These are phyloP conservation scores for Rhyacophila evoluta DNA, from an alignment of 2,888 invertebrate genomes.

Conservation along the genomic window DNA sequence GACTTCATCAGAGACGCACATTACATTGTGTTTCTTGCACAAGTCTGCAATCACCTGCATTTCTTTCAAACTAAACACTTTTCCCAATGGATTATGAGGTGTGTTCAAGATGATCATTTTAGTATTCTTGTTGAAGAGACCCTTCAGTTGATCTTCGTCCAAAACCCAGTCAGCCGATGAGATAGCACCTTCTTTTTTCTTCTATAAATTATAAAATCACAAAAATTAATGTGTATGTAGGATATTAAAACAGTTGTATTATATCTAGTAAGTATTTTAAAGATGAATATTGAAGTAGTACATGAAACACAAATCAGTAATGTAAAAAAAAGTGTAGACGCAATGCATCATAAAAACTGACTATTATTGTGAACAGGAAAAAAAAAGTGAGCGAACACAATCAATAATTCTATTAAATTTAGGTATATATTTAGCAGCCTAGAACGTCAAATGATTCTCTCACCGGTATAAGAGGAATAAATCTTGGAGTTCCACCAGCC, in stretches of 20 bases:
- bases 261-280: too few species aligned
- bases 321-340: too few species aligned
- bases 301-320: too few species aligned
- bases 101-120: constrained; percentile 97
- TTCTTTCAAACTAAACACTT: constrained; percentile 82
- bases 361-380: too few species aligned
- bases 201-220: constrained; percentile 59
- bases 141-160: constrained; percentile 83
- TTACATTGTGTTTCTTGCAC: constrained; percentile 91
- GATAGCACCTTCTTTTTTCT: constrained; percentile 66
- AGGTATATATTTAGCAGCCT: too few species aligned
- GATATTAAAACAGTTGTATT: too few species aligned
- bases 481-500: constrained; percentile 88
- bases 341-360: too few species aligned
- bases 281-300: too few species aligned
- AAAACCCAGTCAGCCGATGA: constrained; percentile 91
- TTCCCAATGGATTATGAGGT: constrained; percentile 97
- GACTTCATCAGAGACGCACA: constrained; percentile 96
- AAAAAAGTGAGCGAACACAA: too few species aligned
- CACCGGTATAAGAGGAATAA: constrained; percentile 88
- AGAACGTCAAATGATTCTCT: too few species aligned
- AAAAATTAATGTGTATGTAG: too few species aligned
- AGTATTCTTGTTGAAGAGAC: constrained; percentile 87
- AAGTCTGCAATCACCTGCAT: constrained; percentile 84
- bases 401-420: too few species aligned